Base-by-base conservation (phyloP, 2,113 vertebrate genomes). In the Symphodus melops region DNA sequence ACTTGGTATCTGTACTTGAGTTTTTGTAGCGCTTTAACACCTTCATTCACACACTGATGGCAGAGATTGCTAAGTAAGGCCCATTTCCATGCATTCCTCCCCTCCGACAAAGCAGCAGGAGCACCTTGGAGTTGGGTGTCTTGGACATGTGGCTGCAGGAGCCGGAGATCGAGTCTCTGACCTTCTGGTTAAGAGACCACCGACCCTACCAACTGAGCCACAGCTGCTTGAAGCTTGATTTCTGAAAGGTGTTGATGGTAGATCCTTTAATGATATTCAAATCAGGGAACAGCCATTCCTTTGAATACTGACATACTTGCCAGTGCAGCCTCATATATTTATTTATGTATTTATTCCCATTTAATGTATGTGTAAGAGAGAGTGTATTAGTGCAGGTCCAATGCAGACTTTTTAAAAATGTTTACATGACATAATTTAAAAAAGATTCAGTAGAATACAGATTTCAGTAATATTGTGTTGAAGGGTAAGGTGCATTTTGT, bases 261-360 rank as follows among this genome's bases (percentile, higher is more conserved):
- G 61, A 75, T 20, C 53, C n/a, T 20, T 8, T 0, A 52, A 51
- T 20, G 5, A 20, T 42, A 61, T 79, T 81, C 9, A 56, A 54
- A 69, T 83, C 82, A 85, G 82, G 82, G 79, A 84, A 64, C 66
- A 77, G 48, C 39, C 39, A 44, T 37, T 59, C 1, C 39, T 68
- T 66, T 20, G n/a, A 51, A 37, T 69, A 89, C 58, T 76, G 25
- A 53, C 52, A 57, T 68, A 68, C 55, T 41, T 39, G 64, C 64
- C 53, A 63, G 84, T 79, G 48, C 20, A 54, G 56, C 59, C 57
- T 73, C n/a, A 36, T 46, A 16, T 86, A 42, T 54, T 17, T 88
- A 90, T 87, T 91, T 92, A 92, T 92, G 91, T 90, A 86, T 92
- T 91, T 86, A 79, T 92, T 85, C 65, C 28, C 37, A 14, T 41